Percentiles rank a stretch among this genome's conserved stretches.
phyloP scores from a whole-genome alignment of 2,888 invertebrate genomes.

The Spodoptera exigua region DNA sequence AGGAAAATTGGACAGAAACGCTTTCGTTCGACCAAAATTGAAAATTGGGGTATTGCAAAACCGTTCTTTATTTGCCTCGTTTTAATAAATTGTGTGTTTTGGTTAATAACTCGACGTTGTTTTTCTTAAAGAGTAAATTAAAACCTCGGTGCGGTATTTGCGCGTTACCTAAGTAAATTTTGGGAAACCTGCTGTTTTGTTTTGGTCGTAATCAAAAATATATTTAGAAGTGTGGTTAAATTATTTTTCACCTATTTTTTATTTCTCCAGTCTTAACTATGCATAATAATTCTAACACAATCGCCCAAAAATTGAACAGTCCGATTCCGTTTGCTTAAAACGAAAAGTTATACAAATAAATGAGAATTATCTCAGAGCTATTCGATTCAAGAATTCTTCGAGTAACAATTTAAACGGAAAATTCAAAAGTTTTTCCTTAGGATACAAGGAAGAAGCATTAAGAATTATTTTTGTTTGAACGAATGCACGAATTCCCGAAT shows the following conservation, averaged over 20 bases:
- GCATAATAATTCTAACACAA: slow-evolving; percentile 3
- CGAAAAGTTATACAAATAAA: slow-evolving; percentile 41
- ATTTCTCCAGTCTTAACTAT: no score
- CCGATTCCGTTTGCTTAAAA: slow-evolving; percentile 26
- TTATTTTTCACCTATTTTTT: no score
- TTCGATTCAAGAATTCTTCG: slow-evolving; percentile 51
- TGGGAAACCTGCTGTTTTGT: not conserved
- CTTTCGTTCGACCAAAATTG: slow-evolving; percentile 49
- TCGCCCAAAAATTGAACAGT: slow-evolving; percentile 25
- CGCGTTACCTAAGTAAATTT: not conserved
- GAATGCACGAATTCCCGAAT: slow-evolving; percentile 65
- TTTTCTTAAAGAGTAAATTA: slow-evolving; percentile 1
- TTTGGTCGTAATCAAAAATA: no score
- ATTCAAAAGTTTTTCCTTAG: slow-evolving; percentile 57
- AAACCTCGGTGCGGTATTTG: slow-evolving; percentile 13
- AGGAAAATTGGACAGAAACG: slow-evolving; percentile 58
- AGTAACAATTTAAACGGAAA: slow-evolving; percentile 54
- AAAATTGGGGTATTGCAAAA: slow-evolving; percentile 36
- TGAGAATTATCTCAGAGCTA: slow-evolving; percentile 48
- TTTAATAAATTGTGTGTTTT: slow-evolving; percentile 34
- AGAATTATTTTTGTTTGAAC: slow-evolving; percentile 62
- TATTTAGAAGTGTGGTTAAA: no score
- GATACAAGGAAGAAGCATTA: slow-evolving; percentile 31
- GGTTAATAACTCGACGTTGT: slow-evolving; percentile 10
- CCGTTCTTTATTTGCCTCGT: slow-evolving; percentile 25